Evolutionary conservation across 2,113 vertebrate species (phyloP).

Genomic region (Rhinogobius similis): DNA sequence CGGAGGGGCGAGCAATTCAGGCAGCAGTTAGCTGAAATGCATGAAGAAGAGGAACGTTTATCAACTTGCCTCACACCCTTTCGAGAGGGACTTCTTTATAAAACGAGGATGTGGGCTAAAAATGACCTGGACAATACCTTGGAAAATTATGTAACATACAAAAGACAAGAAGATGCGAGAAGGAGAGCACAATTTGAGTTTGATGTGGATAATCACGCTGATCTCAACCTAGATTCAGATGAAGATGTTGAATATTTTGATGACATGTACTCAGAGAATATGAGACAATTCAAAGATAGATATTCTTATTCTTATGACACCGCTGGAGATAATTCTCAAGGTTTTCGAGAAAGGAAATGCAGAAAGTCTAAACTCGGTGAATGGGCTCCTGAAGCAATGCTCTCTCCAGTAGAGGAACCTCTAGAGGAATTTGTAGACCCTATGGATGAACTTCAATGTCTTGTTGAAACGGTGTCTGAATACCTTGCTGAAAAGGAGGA

Average conservation of each 20-base stretch:
- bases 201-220: constrained; percentile 81
- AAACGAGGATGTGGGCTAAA: constrained; percentile 80
- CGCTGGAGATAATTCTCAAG: constrained; percentile 54
- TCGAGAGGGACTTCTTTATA: constrained; percentile 86
- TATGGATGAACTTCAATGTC: constrained; percentile 92
- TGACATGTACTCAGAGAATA: constrained; percentile 41
- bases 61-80: constrained; percentile 78
- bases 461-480: constrained; percentile 95
- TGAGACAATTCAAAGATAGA: constrained; percentile 40
- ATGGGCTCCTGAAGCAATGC: constrained; percentile 66
- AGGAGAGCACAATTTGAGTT: constrained; percentile 67
- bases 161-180: constrained; percentile 53
- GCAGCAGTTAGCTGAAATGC: constrained; percentile 69
- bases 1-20: constrained; percentile 71
- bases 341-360: constrained; percentile 63
- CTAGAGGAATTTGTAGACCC: constrained; percentile 85
- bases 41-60: constrained; percentile 70
- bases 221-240: constrained; percentile 75
- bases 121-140: constrained; percentile 70
- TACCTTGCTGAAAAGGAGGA: constrained; percentile 97
- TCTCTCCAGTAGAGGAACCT: constrained; percentile 84
- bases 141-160: constrained; percentile 73
- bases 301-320: constrained; percentile 51
- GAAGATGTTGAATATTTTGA: constrained; percentile 79
- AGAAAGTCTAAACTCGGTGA: constrained; percentile 65